Evolutionary conservation across 2,113 vertebrate genomes (phyloP), one percentile per base, ranked within the genome.

Genomic region (Pteronura brasiliensis): DNA sequence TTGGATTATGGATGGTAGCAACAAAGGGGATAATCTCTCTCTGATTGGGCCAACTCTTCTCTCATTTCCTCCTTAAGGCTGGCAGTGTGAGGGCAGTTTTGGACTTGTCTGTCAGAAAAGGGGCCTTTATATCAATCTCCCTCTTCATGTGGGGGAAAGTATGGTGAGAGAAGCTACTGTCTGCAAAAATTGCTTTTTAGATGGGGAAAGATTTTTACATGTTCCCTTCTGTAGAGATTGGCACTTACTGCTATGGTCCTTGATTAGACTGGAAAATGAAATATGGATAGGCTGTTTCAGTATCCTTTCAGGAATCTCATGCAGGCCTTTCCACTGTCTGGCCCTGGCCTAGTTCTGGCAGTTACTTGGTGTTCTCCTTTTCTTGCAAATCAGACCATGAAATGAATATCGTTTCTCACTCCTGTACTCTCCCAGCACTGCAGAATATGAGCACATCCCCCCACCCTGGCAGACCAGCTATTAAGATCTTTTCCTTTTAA

Each of bases 131-230:
- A 82, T 93, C 47, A 47, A 2, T 91, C 4, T 42, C 31, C 77
- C 47, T 91, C 34, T 8, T 6, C 44, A 4, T 82, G 39, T 17
- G 15, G 27, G 63, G 18, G 25, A 74, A 82, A 85, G 20, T 23
- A 14, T 79, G 55, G 31, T 2, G 1, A 9, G 42, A 71, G 34
- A 94, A 88, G 12, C 65, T 91, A 23, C 15, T 88, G 4, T 49
- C 52, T 79, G 42, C 44, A 92, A 82, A 97, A 69, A 71, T 61
- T 95, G 65, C 57, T 84, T 80, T 84, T 36, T 89, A 80, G 67
- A 44, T 82, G 34, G 8, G 76, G 21, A 82, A 89, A 74, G 44
- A 88, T 77, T 69, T 92, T 93, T 86, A 36, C 29, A 89, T 39
- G 23, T 34, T 63, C 23, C 47, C n/a, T 80, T 88, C 57, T 88